These are phyloP conservation scores for Protodeltote pygarga DNA, from an alignment of 2,888 invertebrate species.

Conservation along the genomic window DNA sequence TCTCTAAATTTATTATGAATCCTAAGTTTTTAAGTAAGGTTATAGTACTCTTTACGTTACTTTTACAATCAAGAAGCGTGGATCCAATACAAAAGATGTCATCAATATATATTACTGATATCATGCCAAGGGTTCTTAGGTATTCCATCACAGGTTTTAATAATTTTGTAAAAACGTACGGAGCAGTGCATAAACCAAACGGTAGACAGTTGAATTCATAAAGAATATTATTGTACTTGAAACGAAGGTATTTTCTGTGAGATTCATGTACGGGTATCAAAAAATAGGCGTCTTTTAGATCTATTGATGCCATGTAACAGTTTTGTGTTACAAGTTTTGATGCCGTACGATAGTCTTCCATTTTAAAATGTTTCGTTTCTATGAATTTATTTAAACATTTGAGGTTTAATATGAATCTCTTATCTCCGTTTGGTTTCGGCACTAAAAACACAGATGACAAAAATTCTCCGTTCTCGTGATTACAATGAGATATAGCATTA, in stretches of 20 bases:
- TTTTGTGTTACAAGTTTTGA: background rate
- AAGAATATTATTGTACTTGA: background rate
- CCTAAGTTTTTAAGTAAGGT: background rate
- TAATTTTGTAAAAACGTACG: background rate
- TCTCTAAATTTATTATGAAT: background rate
- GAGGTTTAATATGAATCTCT: background rate
- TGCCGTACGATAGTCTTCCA: constrained; percentile 10
- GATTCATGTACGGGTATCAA: background rate
- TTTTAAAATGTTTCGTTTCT: constrained; percentile 10
- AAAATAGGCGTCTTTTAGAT: too few relatives aligned
- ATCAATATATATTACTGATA: background rate
- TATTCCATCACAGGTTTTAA: background rate
- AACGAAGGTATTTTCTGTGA: background rate
- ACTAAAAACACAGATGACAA: background rate
- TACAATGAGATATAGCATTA: background rate
- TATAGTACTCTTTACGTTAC: background rate
- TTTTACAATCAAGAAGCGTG: background rate
- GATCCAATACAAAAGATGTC: background rate
- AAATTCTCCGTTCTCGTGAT: background rate
- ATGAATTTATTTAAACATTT: constrained; percentile 3
- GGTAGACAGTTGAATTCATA: constrained; percentile 8
- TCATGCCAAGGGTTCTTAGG: background rate
- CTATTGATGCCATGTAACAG: background rate
- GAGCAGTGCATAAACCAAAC: background rate
- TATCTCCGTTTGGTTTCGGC: too few relatives aligned